Evolutionary conservation across 2,113 vertebrate genomes (phyloP).

Genomic region (Zosterops hypoxanthus): DNA sequence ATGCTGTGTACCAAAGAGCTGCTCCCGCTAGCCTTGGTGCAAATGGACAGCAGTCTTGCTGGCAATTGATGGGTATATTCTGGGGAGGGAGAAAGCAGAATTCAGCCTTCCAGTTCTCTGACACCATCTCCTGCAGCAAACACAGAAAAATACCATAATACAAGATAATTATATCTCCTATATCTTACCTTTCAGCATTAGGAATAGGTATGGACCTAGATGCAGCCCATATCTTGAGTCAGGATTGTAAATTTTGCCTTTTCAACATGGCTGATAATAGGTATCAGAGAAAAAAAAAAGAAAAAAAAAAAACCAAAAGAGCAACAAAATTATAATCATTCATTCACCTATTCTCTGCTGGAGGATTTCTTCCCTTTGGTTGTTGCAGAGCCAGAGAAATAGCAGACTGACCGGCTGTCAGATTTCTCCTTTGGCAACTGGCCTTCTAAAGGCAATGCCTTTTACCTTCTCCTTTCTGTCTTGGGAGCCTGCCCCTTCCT

Average conservation of each 20-base stretch:
- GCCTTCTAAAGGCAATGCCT: neutral
- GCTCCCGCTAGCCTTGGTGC: neutral
- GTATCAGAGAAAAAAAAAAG: neutral
- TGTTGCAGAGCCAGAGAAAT: neutral
- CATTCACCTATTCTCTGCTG: neutral
- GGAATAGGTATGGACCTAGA: neutral
- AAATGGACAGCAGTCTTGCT: neutral
- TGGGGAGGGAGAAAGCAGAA: neutral
- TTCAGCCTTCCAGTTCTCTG: neutral
- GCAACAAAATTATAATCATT: neutral
- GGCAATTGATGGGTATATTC: neutral
- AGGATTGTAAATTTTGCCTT: neutral
- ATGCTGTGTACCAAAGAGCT: fast-evolving
- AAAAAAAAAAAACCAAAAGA: neutral
- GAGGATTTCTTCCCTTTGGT: neutral
- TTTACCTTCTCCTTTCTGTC: neutral
- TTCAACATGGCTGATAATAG: neutral
- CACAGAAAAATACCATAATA: neutral
- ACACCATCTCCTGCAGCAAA: neutral
- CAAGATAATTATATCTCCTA: neutral
- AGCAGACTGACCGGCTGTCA: neutral
- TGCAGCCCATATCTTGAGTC: neutral
- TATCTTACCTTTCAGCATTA: neutral
- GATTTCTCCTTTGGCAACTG: neutral
- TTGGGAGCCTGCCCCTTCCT: neutral